Percentiles rank a stretch among this genome's conserved stretches.
These are phyloP conservation scores for Rhyzopertha dominica DNA, from an alignment of 1,140 invertebrate species.

Conservation along the genomic window DNA sequence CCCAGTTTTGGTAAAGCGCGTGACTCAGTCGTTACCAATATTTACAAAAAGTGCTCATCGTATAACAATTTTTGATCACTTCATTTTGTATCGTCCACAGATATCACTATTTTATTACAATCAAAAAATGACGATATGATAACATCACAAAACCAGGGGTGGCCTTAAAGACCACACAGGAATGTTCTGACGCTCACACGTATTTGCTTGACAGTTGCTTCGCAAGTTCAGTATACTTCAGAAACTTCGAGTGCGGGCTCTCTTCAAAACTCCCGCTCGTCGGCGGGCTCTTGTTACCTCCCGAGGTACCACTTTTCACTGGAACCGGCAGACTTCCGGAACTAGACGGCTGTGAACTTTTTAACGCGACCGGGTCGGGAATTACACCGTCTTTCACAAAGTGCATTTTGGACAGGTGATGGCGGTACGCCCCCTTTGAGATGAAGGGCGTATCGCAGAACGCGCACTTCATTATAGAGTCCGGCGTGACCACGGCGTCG, in stretches of 20 bases:
- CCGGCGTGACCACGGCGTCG: slow-evolving; percentile 78
- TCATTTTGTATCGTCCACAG: too few relatives aligned
- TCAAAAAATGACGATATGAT: slow-evolving; percentile 48
- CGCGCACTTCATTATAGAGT: slow-evolving; percentile 91
- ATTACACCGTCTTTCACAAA: slow-evolving; percentile 89
- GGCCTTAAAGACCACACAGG: slow-evolving; percentile 38
- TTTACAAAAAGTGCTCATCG: too few relatives aligned
- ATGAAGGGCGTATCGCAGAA: slow-evolving; percentile 95
- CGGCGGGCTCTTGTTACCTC: slow-evolving; percentile 50
- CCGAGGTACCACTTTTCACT: slow-evolving; percentile 29
- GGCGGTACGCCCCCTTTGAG: slow-evolving; percentile 93
- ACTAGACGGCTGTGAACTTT: slow-evolving; percentile 52
- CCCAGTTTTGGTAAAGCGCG: too few relatives aligned
- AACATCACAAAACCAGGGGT: slow-evolving; percentile 44
- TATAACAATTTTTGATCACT: too few relatives aligned
- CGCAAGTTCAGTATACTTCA: slow-evolving; percentile 93
- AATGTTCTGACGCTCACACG: slow-evolving; percentile 53
- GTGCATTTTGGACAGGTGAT: slow-evolving; percentile 95
- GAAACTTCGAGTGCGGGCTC: slow-evolving; percentile 92
- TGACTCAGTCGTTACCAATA: too few relatives aligned
- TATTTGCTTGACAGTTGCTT: slow-evolving; percentile 96
- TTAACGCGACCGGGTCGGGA: slow-evolving; percentile 63
- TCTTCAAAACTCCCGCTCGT: slow-evolving; percentile 69
- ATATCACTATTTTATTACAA: too few relatives aligned
- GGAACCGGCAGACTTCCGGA: slow-evolving; percentile 38